Conservation (phyloP, 1,140 invertebrate genomes). For the Neotoxoptera formosana region DNA sequence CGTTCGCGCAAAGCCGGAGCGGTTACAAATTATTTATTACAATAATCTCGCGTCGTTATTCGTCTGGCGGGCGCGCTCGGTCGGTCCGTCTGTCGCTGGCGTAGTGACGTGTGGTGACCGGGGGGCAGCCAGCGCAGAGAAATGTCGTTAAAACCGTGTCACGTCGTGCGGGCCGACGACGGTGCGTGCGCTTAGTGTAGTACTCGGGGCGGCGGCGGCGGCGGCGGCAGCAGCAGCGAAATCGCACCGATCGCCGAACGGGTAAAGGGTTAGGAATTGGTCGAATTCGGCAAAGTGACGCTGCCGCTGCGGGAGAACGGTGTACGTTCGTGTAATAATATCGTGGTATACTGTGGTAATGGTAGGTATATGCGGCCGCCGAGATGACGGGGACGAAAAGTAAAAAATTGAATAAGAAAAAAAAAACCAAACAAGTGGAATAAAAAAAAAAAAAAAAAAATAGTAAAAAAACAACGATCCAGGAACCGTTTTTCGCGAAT, state of each 20-base stretch:
- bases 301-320: conserved; percentile 25
- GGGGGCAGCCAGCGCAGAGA: neutral
- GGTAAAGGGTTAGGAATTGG: conserved; percentile 47
- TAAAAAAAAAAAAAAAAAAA: conserved; percentile 47
- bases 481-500: conserved; percentile 57
- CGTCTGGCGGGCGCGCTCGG: neutral
- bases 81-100: neutral
- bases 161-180: neutral
- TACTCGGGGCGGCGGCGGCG: neutral
- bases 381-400: neutral
- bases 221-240: neutral
- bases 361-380: neutral
- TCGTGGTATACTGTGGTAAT: neutral
- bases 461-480: conserved; percentile 36
- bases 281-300: conserved; percentile 43
- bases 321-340: neutral
- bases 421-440: neutral
- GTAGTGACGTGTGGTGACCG: neutral
- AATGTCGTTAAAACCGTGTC: neutral
- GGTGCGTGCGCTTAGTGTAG: too few species aligned
- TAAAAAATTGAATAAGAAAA: neutral
- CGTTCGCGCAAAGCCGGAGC: neutral
- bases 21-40: neutral
- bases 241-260: neutral
- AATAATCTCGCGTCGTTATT: neutral